Conservation (phyloP, 2,888 invertebrate species). For the Parelbella ahira region DNA sequence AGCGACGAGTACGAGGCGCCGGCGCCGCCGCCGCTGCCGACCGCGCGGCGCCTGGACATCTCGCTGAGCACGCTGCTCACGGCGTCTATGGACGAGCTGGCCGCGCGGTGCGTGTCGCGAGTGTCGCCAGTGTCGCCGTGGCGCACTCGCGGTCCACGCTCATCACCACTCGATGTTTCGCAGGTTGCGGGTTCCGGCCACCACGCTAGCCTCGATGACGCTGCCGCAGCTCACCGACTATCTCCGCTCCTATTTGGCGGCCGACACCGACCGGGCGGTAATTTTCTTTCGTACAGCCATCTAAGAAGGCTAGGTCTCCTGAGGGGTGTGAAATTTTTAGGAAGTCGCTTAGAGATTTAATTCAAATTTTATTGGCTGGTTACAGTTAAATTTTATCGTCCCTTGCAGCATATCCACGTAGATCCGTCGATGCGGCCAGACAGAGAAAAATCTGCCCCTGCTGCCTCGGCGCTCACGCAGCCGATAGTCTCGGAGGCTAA, state of each 20-base stretch:
- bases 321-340: too few species aligned
- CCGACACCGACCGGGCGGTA: conserved; percentile 66
- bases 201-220: conserved; percentile 91
- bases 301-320: too few species aligned
- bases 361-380: too few species aligned
- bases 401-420: conserved; percentile 62
- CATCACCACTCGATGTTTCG: too few species aligned
- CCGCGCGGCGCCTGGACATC: conserved; percentile 84
- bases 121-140: too few species aligned
- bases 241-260: conserved; percentile 80
- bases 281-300: too few species aligned
- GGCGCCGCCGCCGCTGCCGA: conserved; percentile 73
- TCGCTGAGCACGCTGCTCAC: conserved; percentile 91
- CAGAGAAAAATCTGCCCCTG: conserved; percentile 44
- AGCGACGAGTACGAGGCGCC: conserved; percentile 88
- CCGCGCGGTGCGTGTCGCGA: conserved; percentile 75
- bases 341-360: too few species aligned
- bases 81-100: conserved; percentile 89
- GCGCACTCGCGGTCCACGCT: too few species aligned
- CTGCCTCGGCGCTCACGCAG: conserved; percentile 29
- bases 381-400: too few species aligned
- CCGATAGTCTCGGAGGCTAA: conserved; percentile 33
- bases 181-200: conserved; percentile 85
- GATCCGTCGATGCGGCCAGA: conserved; percentile 48
- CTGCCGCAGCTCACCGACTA: conserved; percentile 92